Base-by-base conservation (phyloP, 2,113 vertebrate genomes). In the Phylloscopus whistleri region DNA sequence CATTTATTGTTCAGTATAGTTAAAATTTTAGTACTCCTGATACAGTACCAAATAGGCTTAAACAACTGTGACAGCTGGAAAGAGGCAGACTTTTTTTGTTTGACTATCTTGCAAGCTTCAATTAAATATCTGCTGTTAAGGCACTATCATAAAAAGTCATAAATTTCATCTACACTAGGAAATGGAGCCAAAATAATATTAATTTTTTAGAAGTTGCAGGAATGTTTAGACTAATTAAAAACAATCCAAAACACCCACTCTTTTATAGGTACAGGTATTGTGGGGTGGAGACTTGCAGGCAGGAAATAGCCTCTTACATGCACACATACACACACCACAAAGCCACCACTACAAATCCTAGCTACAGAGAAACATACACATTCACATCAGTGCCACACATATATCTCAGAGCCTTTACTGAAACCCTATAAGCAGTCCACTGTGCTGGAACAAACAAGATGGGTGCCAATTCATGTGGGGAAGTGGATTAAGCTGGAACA, bases 1-100 rank as follows among this genome's bases (percentile, higher is more conserved):
- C 15, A 53, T 81, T 92, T 89, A 84, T 23, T 84, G 33, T 90
- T 91, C 55, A 80, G 39, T 76, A 85, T 13, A 85, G 84, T 87
- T 90, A 87, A 93, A 90, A 89, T 78, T 88, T 93, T 93, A 93
- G 73, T 78, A n/a, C 52, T 95, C 44, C 53, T 90, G 68, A 90
- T 83, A 60, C 24, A 22, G 76, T 78, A 92, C 64, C 82, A 92
- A 93, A 81, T 44, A 96, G 48, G 48, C 28, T 94, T 84, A 78
- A 94, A 93, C 39, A 92, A 88, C 52, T 84, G 68, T 70, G 76
- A 84, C 92, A 96, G 64, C 79, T 93, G 88, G 88, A 74, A 93
- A 90, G 59, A 92, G 28, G 44, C 85, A 84, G 48, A 63, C 31
- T 33, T 80, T 44, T 70, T 87, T 85, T 84, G 63, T 85, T 90